Evolutionary conservation across 2,113 vertebrate genomes (phyloP).

Genomic region (Elgaria multicarinata): DNA sequence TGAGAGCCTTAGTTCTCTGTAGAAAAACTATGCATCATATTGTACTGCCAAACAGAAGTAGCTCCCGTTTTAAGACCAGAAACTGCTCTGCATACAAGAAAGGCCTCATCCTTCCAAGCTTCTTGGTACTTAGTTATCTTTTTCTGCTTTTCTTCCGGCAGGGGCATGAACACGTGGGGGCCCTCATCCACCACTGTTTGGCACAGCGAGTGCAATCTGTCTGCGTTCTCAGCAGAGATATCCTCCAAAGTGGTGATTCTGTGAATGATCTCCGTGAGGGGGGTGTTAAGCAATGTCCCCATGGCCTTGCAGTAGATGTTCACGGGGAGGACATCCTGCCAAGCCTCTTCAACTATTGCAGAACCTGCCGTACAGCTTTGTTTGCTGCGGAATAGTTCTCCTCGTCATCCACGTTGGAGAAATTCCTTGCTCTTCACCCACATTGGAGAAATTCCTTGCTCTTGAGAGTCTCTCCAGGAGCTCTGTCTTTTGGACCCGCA

Average conservation of each 20-base stretch:
- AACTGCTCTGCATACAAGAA: too few species aligned
- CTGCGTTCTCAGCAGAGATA: conserved; percentile 93
- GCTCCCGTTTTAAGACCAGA: too few species aligned
- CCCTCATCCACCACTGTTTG: conserved; percentile 89
- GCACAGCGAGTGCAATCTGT: conserved; percentile 89
- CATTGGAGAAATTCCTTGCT: too few species aligned
- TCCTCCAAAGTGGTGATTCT: conserved; percentile 93
- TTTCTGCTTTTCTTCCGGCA: conserved; percentile 88
- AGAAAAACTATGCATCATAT: too few species aligned
- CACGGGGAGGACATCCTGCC: conserved; percentile 94
- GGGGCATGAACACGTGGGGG: conserved; percentile 89
- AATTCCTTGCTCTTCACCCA: too few species aligned
- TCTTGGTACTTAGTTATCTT: too few species aligned
- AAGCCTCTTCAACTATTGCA: conserved; percentile 92
- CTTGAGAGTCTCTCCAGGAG: conserved; percentile 93
- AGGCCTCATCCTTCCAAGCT: too few species aligned
- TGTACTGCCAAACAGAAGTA: too few species aligned
- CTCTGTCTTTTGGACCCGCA: conserved; percentile 90
- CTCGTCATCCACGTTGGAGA: conserved; percentile 92
- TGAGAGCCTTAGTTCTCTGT: too few species aligned
- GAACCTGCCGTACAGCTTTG: conserved; percentile 90
- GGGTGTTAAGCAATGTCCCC: conserved; percentile 91
- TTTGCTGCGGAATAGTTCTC: conserved; percentile 90
- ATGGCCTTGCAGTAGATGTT: conserved; percentile 95
- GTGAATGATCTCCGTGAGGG: conserved; percentile 85